Evolutionary conservation across 1,140 invertebrate species (phyloP).

Genomic region (Neodiprion lecontei): DNA sequence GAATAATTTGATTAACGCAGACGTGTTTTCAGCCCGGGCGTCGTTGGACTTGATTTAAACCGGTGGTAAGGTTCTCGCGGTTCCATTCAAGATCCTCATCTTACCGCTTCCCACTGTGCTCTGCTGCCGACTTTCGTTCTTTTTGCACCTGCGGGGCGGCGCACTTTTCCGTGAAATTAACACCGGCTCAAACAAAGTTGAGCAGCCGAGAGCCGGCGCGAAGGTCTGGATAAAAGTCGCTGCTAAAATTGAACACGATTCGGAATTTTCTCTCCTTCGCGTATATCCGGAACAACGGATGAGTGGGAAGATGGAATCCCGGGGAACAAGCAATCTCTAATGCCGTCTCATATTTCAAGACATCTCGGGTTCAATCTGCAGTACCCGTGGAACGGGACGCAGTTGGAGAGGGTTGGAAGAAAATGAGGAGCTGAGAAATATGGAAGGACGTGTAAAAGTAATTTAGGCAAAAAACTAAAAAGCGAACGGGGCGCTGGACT

Average conservation of each 20-base stretch:
- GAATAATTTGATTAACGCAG: conserved; percentile 7
- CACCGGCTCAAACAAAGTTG: no score
- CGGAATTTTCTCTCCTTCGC: no score
- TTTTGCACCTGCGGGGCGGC: not conserved
- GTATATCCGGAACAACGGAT: no score
- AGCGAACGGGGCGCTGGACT: not conserved
- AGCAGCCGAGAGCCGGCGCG: no score
- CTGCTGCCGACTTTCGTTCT: not conserved
- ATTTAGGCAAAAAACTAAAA: not conserved
- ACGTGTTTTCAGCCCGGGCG: not conserved
- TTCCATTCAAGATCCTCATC: not conserved
- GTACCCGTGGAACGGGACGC: not conserved
- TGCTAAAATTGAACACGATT: no score
- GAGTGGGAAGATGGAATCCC: no score
- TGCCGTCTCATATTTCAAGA: not conserved
- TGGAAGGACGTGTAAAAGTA: no score
- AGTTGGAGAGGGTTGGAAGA: not conserved
- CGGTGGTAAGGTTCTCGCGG: not conserved
- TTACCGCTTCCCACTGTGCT: not conserved
- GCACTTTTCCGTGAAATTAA: not conserved
- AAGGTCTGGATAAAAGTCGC: no score
- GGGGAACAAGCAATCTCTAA: not conserved
- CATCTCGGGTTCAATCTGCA: not conserved
- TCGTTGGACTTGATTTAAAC: not conserved
- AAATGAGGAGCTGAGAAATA: not conserved